Evolutionary conservation across 2,888 invertebrate genomes (phyloP).

Genomic region (Argynnis bischoffii): DNA sequence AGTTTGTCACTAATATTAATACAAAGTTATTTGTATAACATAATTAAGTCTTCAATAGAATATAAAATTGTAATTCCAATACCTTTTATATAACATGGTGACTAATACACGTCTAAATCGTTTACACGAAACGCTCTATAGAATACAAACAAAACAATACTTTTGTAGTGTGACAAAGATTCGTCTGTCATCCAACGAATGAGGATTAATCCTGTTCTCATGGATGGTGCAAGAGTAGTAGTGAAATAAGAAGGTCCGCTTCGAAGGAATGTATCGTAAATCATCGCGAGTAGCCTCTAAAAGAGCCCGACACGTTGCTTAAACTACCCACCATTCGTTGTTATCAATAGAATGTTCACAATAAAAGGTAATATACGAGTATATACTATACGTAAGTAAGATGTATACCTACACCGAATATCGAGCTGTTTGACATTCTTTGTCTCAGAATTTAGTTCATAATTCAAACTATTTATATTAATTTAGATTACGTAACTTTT

Average conservation of each 20-base stretch:
- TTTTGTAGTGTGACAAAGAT: constrained; percentile 42
- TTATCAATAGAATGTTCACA: constrained; percentile 36
- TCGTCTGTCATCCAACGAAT: constrained; percentile 63
- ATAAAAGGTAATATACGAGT: constrained; percentile 24
- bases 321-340: constrained; percentile 32
- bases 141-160: constrained; percentile 43
- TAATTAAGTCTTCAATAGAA: constrained; percentile 5
- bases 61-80: constrained; percentile 14
- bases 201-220: constrained; percentile 71
- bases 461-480: no score
- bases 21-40: neutral
- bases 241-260: constrained; percentile 44
- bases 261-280: constrained; percentile 74
- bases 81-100: constrained; percentile 37
- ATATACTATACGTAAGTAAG: neutral
- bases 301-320: constrained; percentile 39
- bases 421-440: constrained; percentile 1
- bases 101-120: constrained; percentile 48
- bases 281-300: constrained; percentile 56
- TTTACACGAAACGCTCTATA: constrained; percentile 32
- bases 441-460: neutral
- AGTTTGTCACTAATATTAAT: neutral
- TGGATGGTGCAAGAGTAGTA: constrained; percentile 52
- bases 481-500: no score
- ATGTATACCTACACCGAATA: neutral